These are phyloP conservation scores for Prunella strophiata DNA, from an alignment of 2,797 vertebrate genomes.

Conservation along the genomic window DNA sequence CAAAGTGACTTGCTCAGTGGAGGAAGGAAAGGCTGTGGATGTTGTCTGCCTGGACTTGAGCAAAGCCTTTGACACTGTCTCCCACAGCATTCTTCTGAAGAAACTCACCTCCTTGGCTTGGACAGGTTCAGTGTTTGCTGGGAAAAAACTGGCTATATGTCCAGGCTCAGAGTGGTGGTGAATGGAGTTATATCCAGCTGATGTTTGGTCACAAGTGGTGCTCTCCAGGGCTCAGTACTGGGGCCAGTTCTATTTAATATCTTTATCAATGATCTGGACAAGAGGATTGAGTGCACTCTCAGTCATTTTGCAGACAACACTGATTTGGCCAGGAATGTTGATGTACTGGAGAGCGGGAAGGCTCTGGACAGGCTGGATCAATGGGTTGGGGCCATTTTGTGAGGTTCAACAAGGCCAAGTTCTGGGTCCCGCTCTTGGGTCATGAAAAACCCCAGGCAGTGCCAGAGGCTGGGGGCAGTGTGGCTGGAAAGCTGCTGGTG, in stretches of 20 bases:
- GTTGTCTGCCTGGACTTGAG: neutral
- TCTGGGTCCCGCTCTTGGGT: accelerated
- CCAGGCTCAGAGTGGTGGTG: neutral
- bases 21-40: neutral
- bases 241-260: neutral
- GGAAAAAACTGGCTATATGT: neutral
- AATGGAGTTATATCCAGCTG: neutral
- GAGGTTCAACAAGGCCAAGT: neutral
- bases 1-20: neutral
- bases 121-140: accelerated
- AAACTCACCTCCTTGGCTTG: neutral
- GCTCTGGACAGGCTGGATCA: neutral
- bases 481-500: neutral
- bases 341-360: neutral
- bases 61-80: neutral
- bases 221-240: neutral
- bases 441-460: neutral
- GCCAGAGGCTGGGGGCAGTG: neutral
- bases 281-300: neutral
- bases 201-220: neutral
- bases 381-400: neutral
- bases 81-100: neutral
- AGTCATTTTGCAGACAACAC: neutral
- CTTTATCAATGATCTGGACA: neutral
- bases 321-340: accelerated